Evolutionary conservation across 1,140 invertebrate species (phyloP), one percentile per base, ranked within the genome.

Genomic region (Stegodyphus mimosarum): DNA sequence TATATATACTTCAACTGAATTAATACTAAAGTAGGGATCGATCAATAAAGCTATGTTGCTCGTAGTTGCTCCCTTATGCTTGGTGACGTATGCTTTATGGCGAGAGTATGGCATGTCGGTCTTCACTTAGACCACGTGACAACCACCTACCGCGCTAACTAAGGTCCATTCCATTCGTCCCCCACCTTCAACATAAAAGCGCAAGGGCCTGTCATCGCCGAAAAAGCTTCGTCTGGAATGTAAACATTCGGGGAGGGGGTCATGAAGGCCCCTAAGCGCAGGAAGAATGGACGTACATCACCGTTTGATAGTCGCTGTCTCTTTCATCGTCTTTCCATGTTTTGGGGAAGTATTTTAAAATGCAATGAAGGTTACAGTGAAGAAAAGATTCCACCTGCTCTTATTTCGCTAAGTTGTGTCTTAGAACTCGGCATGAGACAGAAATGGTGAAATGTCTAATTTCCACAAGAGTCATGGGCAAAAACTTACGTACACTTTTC

Each of bases 31-130:
- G 33, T 33, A 33, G 33, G 33, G 33, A 33, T 33, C 33, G 33
- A 33, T 33, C 1, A 33, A 33, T 33, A 33, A 33, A 33, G 33
- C 3, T 33, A 33, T 33, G 3, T 33, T 33, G 15, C 15, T 11
- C 15, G 55, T 2, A 15, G 15, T 11, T 60, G 55, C 55, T 60
- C 55, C 55, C 55, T 15, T 11, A 60, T 15, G 9, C 55, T 33
- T 15, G 55, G 55, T 60, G 55, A 60, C 67, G 7, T 79, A 51
- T 55, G 17, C 67, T 79, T 66, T n/a, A n/a, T 17, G 15, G 55
- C 74, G 33, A 63, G 64, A 76, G 13, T 66, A 63, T 79, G 66
- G 67, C 77, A 79, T 79, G 64, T 66, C 77, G 64, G 77, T 76
- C 74, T 64, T 76, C 77, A 70, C 77, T 70, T 55, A 55, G 18